phyloP scores from a whole-genome alignment of 2,113 vertebrate genomes.

The Anseranas semipalmata region DNA sequence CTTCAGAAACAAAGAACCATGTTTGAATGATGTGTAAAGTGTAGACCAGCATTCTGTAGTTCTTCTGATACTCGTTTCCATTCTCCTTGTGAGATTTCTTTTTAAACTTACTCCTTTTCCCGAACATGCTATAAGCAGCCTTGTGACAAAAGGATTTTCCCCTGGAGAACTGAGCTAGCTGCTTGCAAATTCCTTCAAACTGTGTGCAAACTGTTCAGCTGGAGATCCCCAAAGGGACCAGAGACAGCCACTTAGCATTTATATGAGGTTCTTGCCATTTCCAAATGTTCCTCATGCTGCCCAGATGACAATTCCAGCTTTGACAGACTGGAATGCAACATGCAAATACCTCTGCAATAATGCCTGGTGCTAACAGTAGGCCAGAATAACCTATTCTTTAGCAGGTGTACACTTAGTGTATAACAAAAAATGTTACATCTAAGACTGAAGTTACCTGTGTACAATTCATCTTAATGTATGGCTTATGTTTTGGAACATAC shows the following conservation, averaged over 20 bases:
- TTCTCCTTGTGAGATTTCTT: background rate
- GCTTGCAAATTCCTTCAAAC: background rate
- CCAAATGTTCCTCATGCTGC: background rate
- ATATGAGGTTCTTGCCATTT: background rate
- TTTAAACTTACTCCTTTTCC: background rate
- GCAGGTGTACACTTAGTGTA: background rate
- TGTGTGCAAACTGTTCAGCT: background rate
- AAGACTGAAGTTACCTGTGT: background rate
- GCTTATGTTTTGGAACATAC: background rate
- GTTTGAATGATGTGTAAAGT: fast-evolving
- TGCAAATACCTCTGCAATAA: background rate
- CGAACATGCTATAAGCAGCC: background rate
- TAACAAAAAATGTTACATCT: background rate
- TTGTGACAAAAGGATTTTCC: background rate
- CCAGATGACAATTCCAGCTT: background rate
- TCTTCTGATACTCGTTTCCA: background rate
- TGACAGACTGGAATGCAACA: background rate
- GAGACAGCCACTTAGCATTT: background rate
- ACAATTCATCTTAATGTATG: background rate
- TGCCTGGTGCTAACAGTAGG: background rate
- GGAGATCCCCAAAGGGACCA: background rate
- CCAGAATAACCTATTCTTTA: background rate
- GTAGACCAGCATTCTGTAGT: background rate
- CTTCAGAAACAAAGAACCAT: background rate
- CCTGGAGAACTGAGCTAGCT: background rate